A percentile compares a stretch with the other conserved stretches of the same genome.
Evolutionary conservation across 2,797 vertebrate genomes (phyloP).

Genomic region (Cheirogaleus major): DNA sequence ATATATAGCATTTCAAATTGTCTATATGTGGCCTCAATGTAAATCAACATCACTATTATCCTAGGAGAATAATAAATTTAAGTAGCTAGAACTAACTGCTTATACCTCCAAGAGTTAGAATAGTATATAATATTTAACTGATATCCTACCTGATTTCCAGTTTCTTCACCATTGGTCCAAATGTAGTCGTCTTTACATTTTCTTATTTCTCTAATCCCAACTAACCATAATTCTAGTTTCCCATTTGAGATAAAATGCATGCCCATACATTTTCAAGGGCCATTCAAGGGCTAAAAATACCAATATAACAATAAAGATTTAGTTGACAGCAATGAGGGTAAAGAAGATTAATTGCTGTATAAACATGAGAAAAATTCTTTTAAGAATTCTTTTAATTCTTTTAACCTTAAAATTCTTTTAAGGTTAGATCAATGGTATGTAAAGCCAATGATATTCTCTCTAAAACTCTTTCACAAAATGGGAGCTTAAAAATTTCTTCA

Average conservation of each 20-base stretch:
- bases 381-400: no score
- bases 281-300: conserved; percentile 42
- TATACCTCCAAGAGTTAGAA: neutral
- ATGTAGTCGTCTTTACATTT: neutral
- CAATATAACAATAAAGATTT: neutral
- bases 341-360: neutral
- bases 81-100: neutral
- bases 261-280: neutral
- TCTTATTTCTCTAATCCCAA: neutral
- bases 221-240: neutral
- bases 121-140: neutral
- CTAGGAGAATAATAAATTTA: neutral
- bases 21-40: neutral
- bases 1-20: neutral
- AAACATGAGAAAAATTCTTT: neutral
- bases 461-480: neutral
- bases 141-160: neutral
- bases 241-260: neutral
- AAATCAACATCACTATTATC: neutral
- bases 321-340: neutral
- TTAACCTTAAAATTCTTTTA: neutral
- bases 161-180: neutral
- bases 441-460: neutral
- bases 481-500: neutral
- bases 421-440: neutral